phyloP scores from a whole-genome alignment of 2,797 vertebrate genomes.

The Harpagifer antarcticus region DNA sequence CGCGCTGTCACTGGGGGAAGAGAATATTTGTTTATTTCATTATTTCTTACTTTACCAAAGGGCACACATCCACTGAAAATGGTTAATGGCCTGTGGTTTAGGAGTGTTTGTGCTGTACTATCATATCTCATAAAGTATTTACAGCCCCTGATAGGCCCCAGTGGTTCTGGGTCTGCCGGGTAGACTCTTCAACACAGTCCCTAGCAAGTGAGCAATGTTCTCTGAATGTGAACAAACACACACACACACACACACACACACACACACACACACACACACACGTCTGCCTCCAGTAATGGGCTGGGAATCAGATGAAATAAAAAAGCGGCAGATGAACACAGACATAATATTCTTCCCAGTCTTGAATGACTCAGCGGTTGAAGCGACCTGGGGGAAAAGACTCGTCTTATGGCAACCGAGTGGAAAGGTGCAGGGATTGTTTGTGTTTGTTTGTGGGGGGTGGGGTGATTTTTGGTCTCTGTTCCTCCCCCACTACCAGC shows the following conservation, averaged over 20 bases:
- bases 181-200: conserved; percentile 65
- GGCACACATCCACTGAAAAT: conserved; percentile 76
- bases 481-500: conserved; percentile 72
- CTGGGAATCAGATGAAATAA: conserved; percentile 50
- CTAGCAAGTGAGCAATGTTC: conserved; percentile 50
- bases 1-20: conserved; percentile 72
- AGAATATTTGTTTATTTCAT: conserved; percentile 83
- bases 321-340: conserved; percentile 46
- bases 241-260: conserved; percentile 22
- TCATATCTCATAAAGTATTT: conserved; percentile 85
- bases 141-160: conserved; percentile 80
- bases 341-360: conserved; percentile 50
- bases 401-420: conserved; percentile 39
- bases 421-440: conserved; percentile 59
- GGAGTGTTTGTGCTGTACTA: conserved; percentile 80
- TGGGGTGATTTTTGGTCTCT: conserved; percentile 36
- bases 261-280: conserved; percentile 23
- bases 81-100: conserved; percentile 82
- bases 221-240: conserved; percentile 50
- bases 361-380: conserved; percentile 61
- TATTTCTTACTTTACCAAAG: conserved; percentile 81
- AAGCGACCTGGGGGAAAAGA: conserved; percentile 57
- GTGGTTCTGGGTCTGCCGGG: conserved; percentile 75
- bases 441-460: conserved; percentile 37
- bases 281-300: conserved; percentile 58